Percentiles rank a stretch among this genome's conserved stretches.
Evolutionary conservation across 1,140 invertebrate species (phyloP).

Genomic region (Drosophila santomea): DNA sequence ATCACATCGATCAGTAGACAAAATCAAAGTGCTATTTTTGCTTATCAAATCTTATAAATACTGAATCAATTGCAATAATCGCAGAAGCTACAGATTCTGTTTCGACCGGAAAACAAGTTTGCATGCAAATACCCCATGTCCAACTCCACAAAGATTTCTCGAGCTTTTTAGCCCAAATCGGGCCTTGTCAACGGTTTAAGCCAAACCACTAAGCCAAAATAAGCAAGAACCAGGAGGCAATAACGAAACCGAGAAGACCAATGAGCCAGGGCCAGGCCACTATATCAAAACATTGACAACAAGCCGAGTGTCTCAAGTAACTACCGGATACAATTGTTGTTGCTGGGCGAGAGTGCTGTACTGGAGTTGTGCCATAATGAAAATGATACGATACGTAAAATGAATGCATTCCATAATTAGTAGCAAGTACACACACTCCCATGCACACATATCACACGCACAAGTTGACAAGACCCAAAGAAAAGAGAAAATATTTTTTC

Average conservation of each 20-base stretch:
- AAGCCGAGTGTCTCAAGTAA: slow-evolving; percentile 67
- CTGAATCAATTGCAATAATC: not conserved
- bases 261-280: slow-evolving; percentile 7
- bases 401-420: slow-evolving; percentile 81
- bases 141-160: too few relatives aligned
- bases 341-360: slow-evolving; percentile 27
- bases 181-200: not conserved
- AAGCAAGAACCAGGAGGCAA: not conserved
- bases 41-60: slow-evolving; percentile 4
- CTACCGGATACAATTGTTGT: slow-evolving; percentile 74
- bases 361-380: slow-evolving; percentile 52
- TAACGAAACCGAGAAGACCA: not conserved
- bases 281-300: slow-evolving; percentile 12
- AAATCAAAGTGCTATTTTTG: not conserved
- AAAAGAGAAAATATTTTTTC: slow-evolving; percentile 70
- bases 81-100: not conserved
- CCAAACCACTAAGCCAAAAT: not conserved
- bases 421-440: slow-evolving; percentile 37
- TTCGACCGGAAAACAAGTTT: not conserved
- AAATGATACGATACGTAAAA: slow-evolving; percentile 76
- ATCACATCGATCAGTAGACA: not conserved
- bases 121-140: not conserved
- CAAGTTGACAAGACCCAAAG: slow-evolving; percentile 54
- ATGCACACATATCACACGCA: slow-evolving; percentile 23
- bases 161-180: not conserved